Evolutionary conservation across 2,797 vertebrate species (phyloP).

Genomic region (Huso huso): DNA sequence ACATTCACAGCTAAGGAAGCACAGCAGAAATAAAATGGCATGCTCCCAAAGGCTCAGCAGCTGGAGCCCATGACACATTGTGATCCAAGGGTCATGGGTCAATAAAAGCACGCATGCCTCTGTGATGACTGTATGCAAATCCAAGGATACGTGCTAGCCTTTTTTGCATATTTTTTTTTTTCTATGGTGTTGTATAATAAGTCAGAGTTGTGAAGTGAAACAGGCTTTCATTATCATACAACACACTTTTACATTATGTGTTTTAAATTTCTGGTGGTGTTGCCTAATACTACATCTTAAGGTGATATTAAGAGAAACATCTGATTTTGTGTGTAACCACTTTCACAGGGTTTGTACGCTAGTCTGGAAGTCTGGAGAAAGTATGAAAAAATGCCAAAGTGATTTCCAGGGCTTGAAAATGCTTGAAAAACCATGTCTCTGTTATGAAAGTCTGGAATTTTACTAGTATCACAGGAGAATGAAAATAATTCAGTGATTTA

Average conservation of each 20-base stretch:
- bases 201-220: not conserved
- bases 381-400: too few relatives aligned
- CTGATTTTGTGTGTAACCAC: not conserved
- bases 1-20: not conserved
- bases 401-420: too few relatives aligned
- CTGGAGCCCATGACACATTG: constrained; percentile 11
- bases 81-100: constrained; percentile 29
- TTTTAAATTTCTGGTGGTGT: constrained; percentile 1
- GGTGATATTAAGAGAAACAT: not conserved
- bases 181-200: not conserved
- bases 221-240: not conserved
- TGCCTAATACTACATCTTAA: not conserved
- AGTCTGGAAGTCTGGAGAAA: too few relatives aligned
- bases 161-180: not conserved
- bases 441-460: too few relatives aligned
- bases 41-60: constrained; percentile 26
- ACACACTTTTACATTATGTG: not conserved
- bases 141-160: constrained; percentile 29
- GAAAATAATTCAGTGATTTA: too few relatives aligned
- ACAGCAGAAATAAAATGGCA: constrained; percentile 5
- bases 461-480: too few relatives aligned
- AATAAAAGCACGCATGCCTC: constrained; percentile 22
- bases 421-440: too few relatives aligned
- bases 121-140: constrained; percentile 36
- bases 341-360: not conserved